Evolutionary conservation across 2,113 vertebrate genomes (phyloP).

Genomic region (Mormyrus iriodes): DNA sequence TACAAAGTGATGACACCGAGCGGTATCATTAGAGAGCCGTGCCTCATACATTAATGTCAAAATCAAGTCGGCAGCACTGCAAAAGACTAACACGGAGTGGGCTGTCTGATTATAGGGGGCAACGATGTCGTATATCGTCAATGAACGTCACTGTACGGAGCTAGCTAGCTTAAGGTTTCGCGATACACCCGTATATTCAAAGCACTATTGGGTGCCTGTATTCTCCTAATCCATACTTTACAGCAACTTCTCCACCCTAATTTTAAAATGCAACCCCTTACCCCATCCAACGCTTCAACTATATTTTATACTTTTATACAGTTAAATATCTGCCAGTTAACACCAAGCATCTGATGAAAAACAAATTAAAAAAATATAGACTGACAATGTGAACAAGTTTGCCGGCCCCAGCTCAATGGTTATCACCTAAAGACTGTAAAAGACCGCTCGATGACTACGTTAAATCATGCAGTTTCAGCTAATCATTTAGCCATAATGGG

Average conservation of each 20-base stretch:
- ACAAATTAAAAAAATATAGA: background rate
- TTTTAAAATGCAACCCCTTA: background rate
- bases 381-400: background rate
- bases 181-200: background rate
- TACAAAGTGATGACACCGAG: background rate
- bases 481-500: background rate
- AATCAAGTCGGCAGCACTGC: background rate
- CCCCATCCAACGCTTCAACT: background rate
- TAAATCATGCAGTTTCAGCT: background rate
- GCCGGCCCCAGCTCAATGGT: background rate
- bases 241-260: background rate
- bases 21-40: background rate
- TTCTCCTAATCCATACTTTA: background rate
- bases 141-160: background rate
- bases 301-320: background rate
- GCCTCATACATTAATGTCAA: background rate
- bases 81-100: too few species aligned
- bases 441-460: background rate
- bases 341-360: background rate
- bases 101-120: background rate
- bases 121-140: background rate
- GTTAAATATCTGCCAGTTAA: background rate
- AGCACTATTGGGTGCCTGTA: background rate
- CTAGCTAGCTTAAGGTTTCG: background rate
- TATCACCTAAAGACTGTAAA: background rate